phyloP scores from a whole-genome alignment of 1,140 invertebrate species.

The Drosophila bipectinata region DNA sequence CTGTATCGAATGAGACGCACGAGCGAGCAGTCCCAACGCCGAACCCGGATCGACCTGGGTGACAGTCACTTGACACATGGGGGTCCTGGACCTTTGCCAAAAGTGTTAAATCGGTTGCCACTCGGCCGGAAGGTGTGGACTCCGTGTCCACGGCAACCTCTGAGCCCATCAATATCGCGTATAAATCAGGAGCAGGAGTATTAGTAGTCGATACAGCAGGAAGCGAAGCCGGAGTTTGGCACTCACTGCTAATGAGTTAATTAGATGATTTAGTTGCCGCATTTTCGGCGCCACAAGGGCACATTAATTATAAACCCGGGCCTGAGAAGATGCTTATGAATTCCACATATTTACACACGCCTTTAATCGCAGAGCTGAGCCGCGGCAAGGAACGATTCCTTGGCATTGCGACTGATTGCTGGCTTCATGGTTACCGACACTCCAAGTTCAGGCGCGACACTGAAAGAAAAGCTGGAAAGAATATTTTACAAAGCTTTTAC shows the following conservation, averaged over 20 bases:
- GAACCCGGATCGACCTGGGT: constrained; percentile 50
- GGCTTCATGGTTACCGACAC: constrained; percentile 42
- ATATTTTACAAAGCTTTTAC: background rate
- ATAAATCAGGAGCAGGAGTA: constrained; percentile 13
- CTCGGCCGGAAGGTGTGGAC: constrained; percentile 32
- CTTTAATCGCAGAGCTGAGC: constrained; percentile 10
- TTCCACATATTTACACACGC: constrained; percentile 41
- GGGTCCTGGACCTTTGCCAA: constrained; percentile 49
- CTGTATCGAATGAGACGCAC: constrained; percentile 69
- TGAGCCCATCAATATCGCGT: constrained; percentile 26
- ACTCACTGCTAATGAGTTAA: constrained; percentile 72
- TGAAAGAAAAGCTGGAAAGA: background rate
- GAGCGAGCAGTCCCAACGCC: constrained; percentile 46
- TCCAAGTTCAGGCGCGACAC: background rate
- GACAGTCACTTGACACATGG: constrained; percentile 72
- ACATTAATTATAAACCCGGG: constrained; percentile 61
- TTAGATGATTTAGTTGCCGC: constrained; percentile 70
- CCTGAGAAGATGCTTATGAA: constrained; percentile 36
- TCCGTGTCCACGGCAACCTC: constrained; percentile 17
- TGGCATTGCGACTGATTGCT: constrained; percentile 62
- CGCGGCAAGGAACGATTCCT: constrained; percentile 22
- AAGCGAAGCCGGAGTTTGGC: constrained; percentile 13
- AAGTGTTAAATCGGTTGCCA: constrained; percentile 59
- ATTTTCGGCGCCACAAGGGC: constrained; percentile 51
- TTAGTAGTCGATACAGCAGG: constrained; percentile 2